phyloP scores from a whole-genome alignment of 2,113 vertebrate genomes.

The Arvicanthis niloticus region DNA sequence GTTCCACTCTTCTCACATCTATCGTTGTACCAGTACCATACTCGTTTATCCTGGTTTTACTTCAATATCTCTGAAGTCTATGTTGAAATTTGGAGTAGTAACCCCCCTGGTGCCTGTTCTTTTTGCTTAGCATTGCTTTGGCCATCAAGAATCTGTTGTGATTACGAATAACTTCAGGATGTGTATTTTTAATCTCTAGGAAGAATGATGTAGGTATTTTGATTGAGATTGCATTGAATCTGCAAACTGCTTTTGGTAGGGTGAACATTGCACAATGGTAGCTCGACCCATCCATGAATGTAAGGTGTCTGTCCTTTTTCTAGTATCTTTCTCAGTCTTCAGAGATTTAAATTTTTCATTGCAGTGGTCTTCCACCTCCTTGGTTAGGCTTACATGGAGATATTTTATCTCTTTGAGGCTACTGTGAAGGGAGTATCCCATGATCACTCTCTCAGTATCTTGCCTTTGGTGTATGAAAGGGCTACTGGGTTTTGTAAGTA shows the following conservation, averaged over 20 bases:
- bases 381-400: background rate
- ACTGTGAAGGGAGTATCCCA: background rate
- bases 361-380: background rate
- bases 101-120: background rate
- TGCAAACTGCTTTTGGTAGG: background rate
- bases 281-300: background rate
- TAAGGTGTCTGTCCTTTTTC: background rate
- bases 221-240: background rate
- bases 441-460: background rate
- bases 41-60: background rate
- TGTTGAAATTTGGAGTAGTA: background rate
- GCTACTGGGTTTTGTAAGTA: background rate
- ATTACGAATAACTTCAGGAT: background rate
- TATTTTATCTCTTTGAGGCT: background rate
- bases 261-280: background rate
- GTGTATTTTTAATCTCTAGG: background rate
- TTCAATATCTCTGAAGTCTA: background rate
- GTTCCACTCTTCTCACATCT: background rate
- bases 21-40: background rate
- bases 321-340: background rate
- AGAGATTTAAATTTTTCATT: background rate
- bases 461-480: background rate
- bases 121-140: background rate
- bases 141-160: background rate
- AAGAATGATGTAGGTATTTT: background rate